phyloP scores from a whole-genome alignment of 2,888 invertebrate species.

The Caenorhabditis sulstoni region DNA sequence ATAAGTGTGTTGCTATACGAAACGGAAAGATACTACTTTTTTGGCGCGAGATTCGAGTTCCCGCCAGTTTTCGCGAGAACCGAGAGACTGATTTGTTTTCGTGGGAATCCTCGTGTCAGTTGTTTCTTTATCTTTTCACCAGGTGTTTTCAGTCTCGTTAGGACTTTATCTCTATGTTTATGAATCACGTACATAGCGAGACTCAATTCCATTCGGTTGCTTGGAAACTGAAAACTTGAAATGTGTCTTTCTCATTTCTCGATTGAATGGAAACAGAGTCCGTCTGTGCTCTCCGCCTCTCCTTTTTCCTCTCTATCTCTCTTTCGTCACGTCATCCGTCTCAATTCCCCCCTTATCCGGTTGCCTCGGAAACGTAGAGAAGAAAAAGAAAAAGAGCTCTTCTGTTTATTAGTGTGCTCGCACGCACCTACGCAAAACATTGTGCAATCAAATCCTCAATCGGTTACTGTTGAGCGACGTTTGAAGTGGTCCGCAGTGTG shows the following conservation, averaged over 20 bases:
- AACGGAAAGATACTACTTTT: slow-evolving; percentile 8
- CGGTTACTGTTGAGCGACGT: slow-evolving; percentile 49
- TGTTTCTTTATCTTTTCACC: slow-evolving; percentile 2
- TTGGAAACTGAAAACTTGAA: not conserved
- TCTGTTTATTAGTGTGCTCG: slow-evolving; percentile 25
- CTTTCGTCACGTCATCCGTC: slow-evolving; percentile 41
- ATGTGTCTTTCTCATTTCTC: not conserved
- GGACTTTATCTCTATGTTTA: too few relatives aligned
- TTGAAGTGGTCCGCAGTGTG: slow-evolving; percentile 41
- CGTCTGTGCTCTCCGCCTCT: slow-evolving; percentile 2
- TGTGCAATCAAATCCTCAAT: slow-evolving; percentile 31
- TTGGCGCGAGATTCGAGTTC: not conserved
- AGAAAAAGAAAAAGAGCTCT: slow-evolving; percentile 4
- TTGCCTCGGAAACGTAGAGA: slow-evolving; percentile 39
- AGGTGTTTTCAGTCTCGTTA: slow-evolving; percentile 3
- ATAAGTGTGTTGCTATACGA: slow-evolving; percentile 42
- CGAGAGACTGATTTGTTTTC: too few relatives aligned
- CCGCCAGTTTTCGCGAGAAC: not conserved
- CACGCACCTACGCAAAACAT: slow-evolving; percentile 16
- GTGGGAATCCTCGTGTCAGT: slow-evolving; percentile 19
- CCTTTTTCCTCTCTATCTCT: slow-evolving; percentile 2
- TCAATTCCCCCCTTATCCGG: slow-evolving; percentile 18
- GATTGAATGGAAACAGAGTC: slow-evolving; percentile 9
- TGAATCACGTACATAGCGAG: too few relatives aligned
- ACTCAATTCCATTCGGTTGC: slow-evolving; percentile 3